Percentiles rank a stretch among this genome's conserved stretches.
Conservation (phyloP, 2,113 vertebrate genomes). For the Macrotus californicus region DNA sequence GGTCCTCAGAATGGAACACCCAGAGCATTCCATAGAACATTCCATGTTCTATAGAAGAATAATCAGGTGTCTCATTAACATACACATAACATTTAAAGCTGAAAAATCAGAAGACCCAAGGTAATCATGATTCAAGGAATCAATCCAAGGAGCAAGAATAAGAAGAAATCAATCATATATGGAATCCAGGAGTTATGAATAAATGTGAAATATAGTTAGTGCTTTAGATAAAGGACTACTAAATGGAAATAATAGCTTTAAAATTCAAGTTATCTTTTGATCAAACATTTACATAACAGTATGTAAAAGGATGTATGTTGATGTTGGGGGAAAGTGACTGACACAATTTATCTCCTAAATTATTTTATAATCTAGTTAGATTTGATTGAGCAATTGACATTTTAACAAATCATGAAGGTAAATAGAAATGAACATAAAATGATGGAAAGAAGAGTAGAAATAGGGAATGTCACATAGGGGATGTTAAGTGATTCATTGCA, state of each 20-base stretch:
- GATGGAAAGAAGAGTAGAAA: background rate
- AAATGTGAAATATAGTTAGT: background rate
- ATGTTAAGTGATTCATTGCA: background rate
- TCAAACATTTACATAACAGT: background rate
- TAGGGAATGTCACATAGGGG: background rate
- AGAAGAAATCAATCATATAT: background rate
- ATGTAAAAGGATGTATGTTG: background rate
- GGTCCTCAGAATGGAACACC: background rate
- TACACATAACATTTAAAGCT: background rate
- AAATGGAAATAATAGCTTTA: background rate
- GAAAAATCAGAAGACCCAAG: background rate
- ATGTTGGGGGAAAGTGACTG: background rate
- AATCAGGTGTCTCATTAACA: background rate
- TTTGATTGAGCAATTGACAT: background rate
- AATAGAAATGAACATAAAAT: background rate
- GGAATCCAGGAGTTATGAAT: background rate
- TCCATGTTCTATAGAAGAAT: background rate
- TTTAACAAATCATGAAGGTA: background rate
- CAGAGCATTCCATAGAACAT: background rate
- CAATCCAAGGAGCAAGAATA: background rate
- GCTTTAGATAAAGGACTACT: background rate
- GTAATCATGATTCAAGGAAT: background rate
- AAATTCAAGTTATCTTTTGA: background rate
- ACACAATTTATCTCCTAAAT: background rate
- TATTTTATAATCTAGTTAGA: background rate